Percentiles rank a stretch among this genome's conserved stretches.
phyloP scores from a whole-genome alignment of 2,113 vertebrate species.

The Rallus limicola region DNA sequence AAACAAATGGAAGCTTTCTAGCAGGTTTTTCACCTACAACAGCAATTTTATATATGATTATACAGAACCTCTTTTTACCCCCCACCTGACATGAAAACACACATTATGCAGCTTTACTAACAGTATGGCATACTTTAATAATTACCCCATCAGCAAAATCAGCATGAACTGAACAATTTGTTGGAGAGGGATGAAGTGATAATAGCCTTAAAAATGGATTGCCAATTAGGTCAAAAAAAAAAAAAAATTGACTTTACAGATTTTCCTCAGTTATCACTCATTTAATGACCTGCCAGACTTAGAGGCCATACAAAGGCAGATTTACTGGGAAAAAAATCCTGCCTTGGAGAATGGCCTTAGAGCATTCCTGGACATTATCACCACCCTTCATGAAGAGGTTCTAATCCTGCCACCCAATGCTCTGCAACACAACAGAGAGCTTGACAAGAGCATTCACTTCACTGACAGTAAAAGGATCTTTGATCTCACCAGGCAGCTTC shows the following conservation, averaged over 20 bases:
- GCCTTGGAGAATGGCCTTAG: not conserved
- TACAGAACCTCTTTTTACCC: not conserved
- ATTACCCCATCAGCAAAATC: not conserved
- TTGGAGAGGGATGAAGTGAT: not conserved
- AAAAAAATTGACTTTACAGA: not conserved
- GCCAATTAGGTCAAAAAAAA: not conserved
- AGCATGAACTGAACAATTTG: not conserved
- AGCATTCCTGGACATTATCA: not conserved
- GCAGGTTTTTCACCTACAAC: not conserved
- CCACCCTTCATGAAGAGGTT: rapidly evolving
- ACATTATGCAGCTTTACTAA: not conserved
- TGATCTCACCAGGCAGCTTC: not conserved
- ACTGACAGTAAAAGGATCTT: not conserved
- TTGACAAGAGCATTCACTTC: not conserved
- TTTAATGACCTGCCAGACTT: not conserved
- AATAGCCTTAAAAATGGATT: not conserved
- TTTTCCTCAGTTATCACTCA: not conserved
- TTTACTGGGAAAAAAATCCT: not conserved
- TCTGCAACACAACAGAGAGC: not conserved
- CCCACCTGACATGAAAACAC: not conserved
- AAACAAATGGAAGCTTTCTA: not conserved
- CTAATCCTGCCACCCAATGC: not conserved
- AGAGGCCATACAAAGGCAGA: not conserved
- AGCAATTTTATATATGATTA: not conserved
- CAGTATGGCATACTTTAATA: not conserved